Evolutionary conservation across 2,113 vertebrate genomes (phyloP).

Genomic region (Petaurus breviceps): DNA sequence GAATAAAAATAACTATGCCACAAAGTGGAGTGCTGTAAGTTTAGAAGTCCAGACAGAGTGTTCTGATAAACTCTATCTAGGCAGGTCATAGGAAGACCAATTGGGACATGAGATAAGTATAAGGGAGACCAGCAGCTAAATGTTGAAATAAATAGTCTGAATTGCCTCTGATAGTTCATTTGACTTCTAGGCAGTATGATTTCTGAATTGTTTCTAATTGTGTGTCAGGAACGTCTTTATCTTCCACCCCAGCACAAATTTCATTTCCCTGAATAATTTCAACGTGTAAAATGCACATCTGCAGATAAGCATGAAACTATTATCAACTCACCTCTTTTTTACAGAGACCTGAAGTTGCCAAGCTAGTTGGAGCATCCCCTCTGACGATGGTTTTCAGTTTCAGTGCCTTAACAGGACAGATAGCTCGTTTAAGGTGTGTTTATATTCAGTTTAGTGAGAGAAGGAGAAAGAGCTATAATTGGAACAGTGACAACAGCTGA

Average conservation of each 20-base stretch:
- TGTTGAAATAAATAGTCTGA: background rate
- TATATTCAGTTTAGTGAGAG: slow-evolving; percentile 26
- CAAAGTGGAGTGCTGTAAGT: background rate
- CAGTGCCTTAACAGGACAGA: slow-evolving; percentile 88
- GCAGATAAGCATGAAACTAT: background rate
- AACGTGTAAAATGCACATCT: background rate
- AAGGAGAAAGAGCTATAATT: slow-evolving; percentile 16
- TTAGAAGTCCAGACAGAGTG: background rate
- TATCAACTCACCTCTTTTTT: slow-evolving; percentile 93
- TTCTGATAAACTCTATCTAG: background rate
- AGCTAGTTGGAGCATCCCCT: slow-evolving; percentile 93
- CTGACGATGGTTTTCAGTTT: slow-evolving; percentile 97
- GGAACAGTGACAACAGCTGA: background rate
- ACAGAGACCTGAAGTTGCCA: slow-evolving; percentile 92
- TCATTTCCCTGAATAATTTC: background rate
- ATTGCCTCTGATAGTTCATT: background rate
- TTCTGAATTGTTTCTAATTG: background rate
- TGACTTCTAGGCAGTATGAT: background rate
- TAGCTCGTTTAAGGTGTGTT: slow-evolving; percentile 52
- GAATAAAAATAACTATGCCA: background rate
- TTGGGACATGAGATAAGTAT: background rate
- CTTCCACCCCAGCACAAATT: background rate
- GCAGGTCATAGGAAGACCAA: background rate
- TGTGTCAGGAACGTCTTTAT: background rate
- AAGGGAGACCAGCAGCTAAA: background rate